These are phyloP conservation scores for Phenacoccus solenopsis DNA, from an alignment of 1,140 invertebrate species.

Conservation along the genomic window DNA sequence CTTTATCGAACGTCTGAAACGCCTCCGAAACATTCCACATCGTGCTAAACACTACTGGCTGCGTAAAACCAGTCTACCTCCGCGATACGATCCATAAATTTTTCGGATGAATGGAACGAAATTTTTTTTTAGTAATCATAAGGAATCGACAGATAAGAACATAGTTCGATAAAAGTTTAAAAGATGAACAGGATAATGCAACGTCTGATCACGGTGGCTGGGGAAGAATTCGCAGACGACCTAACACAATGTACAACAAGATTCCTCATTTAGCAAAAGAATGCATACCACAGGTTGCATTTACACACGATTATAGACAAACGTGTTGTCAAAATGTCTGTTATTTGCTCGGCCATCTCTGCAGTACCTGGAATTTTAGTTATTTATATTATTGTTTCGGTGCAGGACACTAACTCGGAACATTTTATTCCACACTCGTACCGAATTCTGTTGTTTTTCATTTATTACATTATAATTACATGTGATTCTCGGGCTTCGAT, in stretches of 20 bases:
- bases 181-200: background rate
- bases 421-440: conserved; percentile 17
- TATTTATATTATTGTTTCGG: conserved; percentile 16
- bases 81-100: too few species aligned
- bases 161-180: background rate
- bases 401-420: conserved; percentile 7
- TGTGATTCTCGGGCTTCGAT: background rate
- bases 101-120: too few species aligned
- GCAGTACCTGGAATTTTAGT: conserved; percentile 15
- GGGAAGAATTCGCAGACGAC: conserved; percentile 8
- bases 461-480: conserved; percentile 17
- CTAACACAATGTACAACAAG: conserved; percentile 15
- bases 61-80: too few species aligned
- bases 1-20: too few species aligned
- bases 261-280: conserved; percentile 16
- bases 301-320: conserved; percentile 18
- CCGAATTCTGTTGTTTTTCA: background rate
- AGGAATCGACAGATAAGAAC: too few species aligned
- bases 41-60: too few species aligned
- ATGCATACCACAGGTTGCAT: conserved; percentile 12
- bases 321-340: conserved; percentile 16
- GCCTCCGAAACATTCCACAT: too few species aligned
- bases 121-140: too few species aligned
- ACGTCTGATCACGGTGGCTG: conserved; percentile 4
- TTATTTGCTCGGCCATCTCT: background rate